Evolutionary conservation across 2,888 invertebrate genomes (phyloP), one percentile per base, ranked within the genome.

Genomic region (Helobdella robusta): DNA sequence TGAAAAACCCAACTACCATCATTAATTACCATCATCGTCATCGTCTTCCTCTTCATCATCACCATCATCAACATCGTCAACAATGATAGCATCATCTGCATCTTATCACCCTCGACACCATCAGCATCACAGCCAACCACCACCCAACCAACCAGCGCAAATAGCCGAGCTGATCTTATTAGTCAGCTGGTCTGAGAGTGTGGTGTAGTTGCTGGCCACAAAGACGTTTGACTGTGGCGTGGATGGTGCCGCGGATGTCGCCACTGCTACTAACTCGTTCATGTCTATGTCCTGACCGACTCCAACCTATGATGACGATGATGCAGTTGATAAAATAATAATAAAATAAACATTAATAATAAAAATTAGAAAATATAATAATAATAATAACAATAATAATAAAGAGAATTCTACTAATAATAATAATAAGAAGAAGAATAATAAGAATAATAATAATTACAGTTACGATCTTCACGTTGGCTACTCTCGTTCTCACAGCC

Each of bases 131-230:
- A 18, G 8, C 6, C 15, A 32, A 11, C 11, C 23, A 64, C 20
- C 4, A 30, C 8, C 2, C n/a, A 34, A 71, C 70, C 68, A 66
- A 77, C 77, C 75, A 67, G 72, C 70, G 64, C 77, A 70, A 5
- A 68, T 25, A 18, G 65, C 40, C n/a, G 25, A 23, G 23, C 44
- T 44, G n/a, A 70, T 58, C 60, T 59, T 61, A 20, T 66, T 48
- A 30, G 23, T 61, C 36, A 68, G 36, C 20, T 63, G 52, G 6
- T 3, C 23, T 8, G 52, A 35, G 30, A 70, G 66, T 3, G 64
- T 60, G 6, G 54, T 50, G 59, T 64, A 70, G 64, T 36, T 56
- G 25, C 36, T 25, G 8, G 66, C 59, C 8, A 46, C 46, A 25
- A 70, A 44, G 20, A 66, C 70, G 68, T 68, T 74, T 68, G 30